Base-by-base conservation (phyloP, 2,797 vertebrate species). In the Myotis findleyi region DNA sequence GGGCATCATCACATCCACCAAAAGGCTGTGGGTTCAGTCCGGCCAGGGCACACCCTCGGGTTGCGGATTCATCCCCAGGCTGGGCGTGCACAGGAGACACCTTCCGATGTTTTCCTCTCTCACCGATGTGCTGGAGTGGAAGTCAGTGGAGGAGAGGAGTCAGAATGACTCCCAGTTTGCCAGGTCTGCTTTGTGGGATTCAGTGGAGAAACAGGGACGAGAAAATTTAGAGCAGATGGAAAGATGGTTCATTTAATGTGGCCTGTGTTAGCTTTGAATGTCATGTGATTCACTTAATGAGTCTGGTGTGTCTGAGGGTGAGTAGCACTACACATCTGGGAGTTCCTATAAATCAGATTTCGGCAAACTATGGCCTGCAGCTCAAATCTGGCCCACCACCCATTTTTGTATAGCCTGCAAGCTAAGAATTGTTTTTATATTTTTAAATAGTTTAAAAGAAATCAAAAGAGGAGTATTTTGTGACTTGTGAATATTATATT, bases 391-490 rank as follows among this genome's bases (percentile, higher is more conserved):
- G 33, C 33, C 36, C 33, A 75, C 64, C 7, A 55, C 33, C 36
- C 51, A 0, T 66, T 57, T 89, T 75, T 51, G n/a, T 71, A 66
- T n/a, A 71, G n/a, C n/a, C 53, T 68, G 33, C 20, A 36, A 51
- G 14, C 73, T 80, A 18, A 68, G 66, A 89, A 44, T 62, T 41
- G 33, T 47, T 87, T 82, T 47, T 36, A 23, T 8, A 69, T 44
- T 85, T 89, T 85, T 41, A 73, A 49, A 18, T 62, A 75, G 18
- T 44, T 93, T 68, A 55, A 73, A 79, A 68, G 44, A 92, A 73
- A 83, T 90, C 6, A 55, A 18, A 80, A 69, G 33, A 84, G 69
- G 38, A 90, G 44, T 18, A 7, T 41, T 79, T 72, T 77, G 10
- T 84, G 66, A 69, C 3, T 41, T 47, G 10, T 86, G 36, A 92